phyloP scores from a whole-genome alignment of 2,113 vertebrate genomes.

The Stigmatopora nigra region DNA sequence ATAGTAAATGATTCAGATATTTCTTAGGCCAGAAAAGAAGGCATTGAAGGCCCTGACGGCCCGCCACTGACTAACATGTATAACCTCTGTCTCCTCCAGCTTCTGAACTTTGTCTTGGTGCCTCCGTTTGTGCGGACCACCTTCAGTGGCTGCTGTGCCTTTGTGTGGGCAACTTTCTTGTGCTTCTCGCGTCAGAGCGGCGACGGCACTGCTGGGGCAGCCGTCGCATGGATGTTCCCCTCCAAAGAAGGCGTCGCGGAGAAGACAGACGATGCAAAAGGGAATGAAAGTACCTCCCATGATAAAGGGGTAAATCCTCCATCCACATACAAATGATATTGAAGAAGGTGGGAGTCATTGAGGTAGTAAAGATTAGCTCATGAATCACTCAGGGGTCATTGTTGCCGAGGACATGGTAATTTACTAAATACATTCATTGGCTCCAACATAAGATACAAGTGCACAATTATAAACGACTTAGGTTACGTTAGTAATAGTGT shows the following conservation, averaged over 20 bases:
- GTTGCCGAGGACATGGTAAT: neutral
- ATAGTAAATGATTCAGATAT: too few species aligned
- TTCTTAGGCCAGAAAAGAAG: too few species aligned
- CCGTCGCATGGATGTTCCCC: constrained; percentile 59
- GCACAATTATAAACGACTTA: neutral
- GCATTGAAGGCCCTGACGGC: too few species aligned
- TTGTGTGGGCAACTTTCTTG: constrained; percentile 87
- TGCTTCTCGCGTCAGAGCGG: constrained; percentile 83
- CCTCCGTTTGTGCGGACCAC: constrained; percentile 78
- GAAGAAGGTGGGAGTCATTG: neutral
- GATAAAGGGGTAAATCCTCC: constrained; percentile 16
- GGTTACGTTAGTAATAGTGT: neutral
- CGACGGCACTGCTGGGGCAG: constrained; percentile 73
- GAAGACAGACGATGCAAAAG: constrained; percentile 10
- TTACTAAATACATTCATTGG: neutral
- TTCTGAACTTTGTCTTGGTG: constrained; percentile 82
- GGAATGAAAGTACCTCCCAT: constrained; percentile 10
- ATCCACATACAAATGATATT: constrained; percentile 15
- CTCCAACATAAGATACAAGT: neutral
- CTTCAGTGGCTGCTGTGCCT: constrained; percentile 81
- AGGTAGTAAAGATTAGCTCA: neutral
- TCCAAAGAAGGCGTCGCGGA: constrained; percentile 13
- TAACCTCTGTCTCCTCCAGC: constrained; percentile 53
- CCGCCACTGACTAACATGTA: too few species aligned
- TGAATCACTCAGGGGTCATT: neutral